Percentiles rank a stretch among this genome's conserved stretches.
Evolutionary conservation across 2,797 vertebrate genomes (phyloP).

Genomic region (Xenentodon cancila): DNA sequence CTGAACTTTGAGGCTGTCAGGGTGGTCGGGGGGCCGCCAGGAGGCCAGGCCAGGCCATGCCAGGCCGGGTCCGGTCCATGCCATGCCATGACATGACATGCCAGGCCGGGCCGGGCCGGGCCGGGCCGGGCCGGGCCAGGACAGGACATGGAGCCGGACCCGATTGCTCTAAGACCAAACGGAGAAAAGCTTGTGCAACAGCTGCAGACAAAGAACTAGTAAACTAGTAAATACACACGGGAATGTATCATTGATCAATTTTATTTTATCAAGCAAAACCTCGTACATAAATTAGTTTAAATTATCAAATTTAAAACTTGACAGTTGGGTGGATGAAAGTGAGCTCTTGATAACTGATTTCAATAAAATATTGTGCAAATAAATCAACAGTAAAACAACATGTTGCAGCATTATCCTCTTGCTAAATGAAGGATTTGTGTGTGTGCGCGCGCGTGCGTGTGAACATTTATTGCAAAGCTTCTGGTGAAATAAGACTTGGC

Average conservation of each 20-base stretch:
- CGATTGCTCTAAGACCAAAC: neutral
- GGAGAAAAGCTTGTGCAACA: neutral
- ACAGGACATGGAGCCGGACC: neutral
- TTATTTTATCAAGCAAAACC: neutral
- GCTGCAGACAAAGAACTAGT: neutral
- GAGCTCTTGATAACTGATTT: neutral
- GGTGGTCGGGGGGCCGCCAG: constrained; percentile 8
- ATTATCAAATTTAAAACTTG: neutral
- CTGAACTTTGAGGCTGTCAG: constrained; percentile 16
- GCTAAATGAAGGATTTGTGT: too few relatives aligned
- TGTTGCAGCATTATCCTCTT: too few relatives aligned
- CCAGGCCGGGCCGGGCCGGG: constrained; percentile 6
- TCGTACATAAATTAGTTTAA: neutral
- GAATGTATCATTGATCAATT: neutral
- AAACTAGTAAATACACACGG: too few relatives aligned
- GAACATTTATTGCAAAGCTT: neutral
- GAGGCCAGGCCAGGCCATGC: neutral
- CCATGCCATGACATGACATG: too few relatives aligned
- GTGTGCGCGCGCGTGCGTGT: too few relatives aligned
- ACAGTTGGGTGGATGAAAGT: neutral
- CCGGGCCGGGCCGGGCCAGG: neutral
- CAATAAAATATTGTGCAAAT: too few relatives aligned
- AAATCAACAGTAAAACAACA: too few relatives aligned
- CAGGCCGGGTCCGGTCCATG: too few relatives aligned
- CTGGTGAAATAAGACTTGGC: constrained; percentile 23